Evolutionary conservation across 2,888 invertebrate species (phyloP), one percentile per base, ranked within the genome.

Genomic region (Epirrhoe tristata): DNA sequence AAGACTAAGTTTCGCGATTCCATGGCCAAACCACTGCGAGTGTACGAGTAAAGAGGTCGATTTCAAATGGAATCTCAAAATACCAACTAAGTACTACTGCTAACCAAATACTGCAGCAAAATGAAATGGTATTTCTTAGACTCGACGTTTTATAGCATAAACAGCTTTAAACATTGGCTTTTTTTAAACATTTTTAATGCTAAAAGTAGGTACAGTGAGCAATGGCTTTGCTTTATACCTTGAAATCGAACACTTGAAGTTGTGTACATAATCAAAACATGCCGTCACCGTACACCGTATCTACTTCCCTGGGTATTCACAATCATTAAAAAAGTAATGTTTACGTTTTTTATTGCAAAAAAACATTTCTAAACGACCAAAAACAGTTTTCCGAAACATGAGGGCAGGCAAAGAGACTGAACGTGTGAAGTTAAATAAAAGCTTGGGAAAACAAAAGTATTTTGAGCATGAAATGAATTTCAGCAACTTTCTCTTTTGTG

Each of bases 1-100:
- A 32, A 58, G 58, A 48, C 48, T 16, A 58, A 58, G 58, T 58
- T 58, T 34, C 48, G 16, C 50, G 58, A 50, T 58, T 58, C 48
- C 16, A 34, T 34, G 58, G 16, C 58, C 50, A 32, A 50, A 14
- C 34, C 16, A 34, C 58, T 50, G 16, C 12, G 32, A 58, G 32
- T 58, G 58, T 34, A 17, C 14, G 7, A 16, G 39, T 36, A 39
- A 10, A 16, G 36, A 36, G 17, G 39, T 39, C 5, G 17, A 43
- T 39, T 55, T 17, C 39, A 10, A 36, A 36, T n/a, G 10, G 36
- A 55, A 55, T 17, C 34, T 31, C 14, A n/a, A 10, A 10, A 36
- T 8, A 1, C 5, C 1, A 3, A 36, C 10, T 5, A 6, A 36
- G 2, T 36, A 10, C 10, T 8, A 5, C 36, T 6, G 10, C 36